phyloP scores from a whole-genome alignment of 2,113 vertebrate genomes.

The Poeciliopsis occidentalis region DNA sequence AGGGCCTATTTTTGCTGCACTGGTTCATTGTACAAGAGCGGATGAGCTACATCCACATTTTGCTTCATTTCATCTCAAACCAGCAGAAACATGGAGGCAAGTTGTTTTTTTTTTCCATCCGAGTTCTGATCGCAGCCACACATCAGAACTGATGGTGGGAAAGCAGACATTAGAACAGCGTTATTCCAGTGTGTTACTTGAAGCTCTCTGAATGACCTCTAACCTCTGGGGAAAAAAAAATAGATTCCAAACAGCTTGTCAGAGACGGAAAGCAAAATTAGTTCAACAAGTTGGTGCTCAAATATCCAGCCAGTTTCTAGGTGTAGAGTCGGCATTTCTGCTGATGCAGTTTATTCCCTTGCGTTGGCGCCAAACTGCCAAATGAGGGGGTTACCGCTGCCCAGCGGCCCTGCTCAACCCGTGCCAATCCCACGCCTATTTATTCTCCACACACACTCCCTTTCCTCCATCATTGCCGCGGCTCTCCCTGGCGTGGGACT shows the following conservation, averaged over 20 bases:
- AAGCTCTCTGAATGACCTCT: too few relatives aligned
- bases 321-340: constrained; percentile 55
- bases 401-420: constrained; percentile 25
- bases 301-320: neutral
- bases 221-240: too few relatives aligned
- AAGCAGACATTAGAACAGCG: too few relatives aligned
- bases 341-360: constrained; percentile 66
- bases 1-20: too few relatives aligned
- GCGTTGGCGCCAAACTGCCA: constrained; percentile 36
- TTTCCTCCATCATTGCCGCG: constrained; percentile 54
- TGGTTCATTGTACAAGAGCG: too few relatives aligned
- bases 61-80: too few relatives aligned
- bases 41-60: too few relatives aligned
- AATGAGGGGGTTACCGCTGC: constrained; percentile 30
- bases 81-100: too few relatives aligned
- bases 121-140: too few relatives aligned
- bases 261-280: neutral
- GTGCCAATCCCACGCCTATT: constrained; percentile 31
- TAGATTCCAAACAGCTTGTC: neutral
- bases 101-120: too few relatives aligned
- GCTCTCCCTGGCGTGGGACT: constrained; percentile 47
- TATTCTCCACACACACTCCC: constrained; percentile 29
- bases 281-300: neutral
- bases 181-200: too few relatives aligned
- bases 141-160: too few relatives aligned